A percentile compares a stretch with the other conserved stretches of the same genome.
Evolutionary conservation across 1,140 invertebrate species (phyloP).

Genomic region (Scaptodrosophila lebanonensis): DNA sequence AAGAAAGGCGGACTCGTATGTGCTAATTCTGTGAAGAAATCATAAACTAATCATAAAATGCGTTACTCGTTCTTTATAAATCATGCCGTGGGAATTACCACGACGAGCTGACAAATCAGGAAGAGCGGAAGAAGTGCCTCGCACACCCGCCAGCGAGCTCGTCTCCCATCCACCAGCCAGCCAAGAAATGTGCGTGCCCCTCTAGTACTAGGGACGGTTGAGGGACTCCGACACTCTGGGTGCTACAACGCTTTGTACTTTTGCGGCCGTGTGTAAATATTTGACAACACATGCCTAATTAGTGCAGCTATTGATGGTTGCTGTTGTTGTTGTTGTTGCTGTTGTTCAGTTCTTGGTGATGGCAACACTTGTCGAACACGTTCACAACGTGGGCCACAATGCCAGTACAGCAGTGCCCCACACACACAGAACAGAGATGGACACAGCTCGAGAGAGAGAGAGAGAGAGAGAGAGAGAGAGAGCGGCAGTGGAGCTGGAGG

Average conservation of each 20-base stretch:
- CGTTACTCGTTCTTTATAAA: no score
- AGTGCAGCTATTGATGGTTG: conserved; percentile 74
- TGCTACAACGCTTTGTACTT: conserved; percentile 64
- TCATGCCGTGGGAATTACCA: conserved; percentile 55
- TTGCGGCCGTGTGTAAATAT: conserved; percentile 71
- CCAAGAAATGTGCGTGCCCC: neutral
- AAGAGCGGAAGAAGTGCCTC: conserved; percentile 51
- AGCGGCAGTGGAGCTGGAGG: conserved; percentile 11
- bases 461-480: no score
- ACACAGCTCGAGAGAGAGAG: no score
- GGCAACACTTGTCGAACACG: conserved; percentile 48
- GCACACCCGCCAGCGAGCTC: neutral
- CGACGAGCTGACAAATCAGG: conserved; percentile 39
- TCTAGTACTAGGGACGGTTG: conserved; percentile 18
- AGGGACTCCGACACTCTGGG: conserved; percentile 1
- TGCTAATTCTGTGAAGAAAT: conserved; percentile 60
- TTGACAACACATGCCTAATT: conserved; percentile 76
- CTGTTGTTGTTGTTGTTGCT: no score
- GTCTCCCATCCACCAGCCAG: neutral
- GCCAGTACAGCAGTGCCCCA: no score
- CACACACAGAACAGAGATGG: no score
- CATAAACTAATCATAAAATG: conserved; percentile 60
- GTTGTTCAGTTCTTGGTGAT: no score
- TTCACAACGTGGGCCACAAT: neutral
- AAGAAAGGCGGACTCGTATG: no score